Evolutionary conservation across 1,140 invertebrate species (phyloP), one percentile per base, ranked within the genome.

Genomic region (Eupeodes corollae): DNA sequence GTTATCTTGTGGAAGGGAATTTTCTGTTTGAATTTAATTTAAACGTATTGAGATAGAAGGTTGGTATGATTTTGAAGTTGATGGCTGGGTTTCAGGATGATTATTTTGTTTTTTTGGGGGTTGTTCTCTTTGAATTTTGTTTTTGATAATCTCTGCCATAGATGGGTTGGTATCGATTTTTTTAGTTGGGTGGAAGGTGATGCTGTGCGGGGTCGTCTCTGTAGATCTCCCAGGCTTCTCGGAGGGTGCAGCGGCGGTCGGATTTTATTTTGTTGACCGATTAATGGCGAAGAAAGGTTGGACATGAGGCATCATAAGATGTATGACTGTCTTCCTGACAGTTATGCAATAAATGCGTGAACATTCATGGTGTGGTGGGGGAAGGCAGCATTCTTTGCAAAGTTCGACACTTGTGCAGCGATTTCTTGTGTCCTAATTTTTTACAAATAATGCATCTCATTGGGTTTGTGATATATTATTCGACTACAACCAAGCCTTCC

Each of bases 261-360:
- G 37, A 37, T 37, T 46, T 38, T 1, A 46, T 46, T 37, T 46
- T 46, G 13, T 46, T 46, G 11, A 46, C 33, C 11, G 35, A 37
- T 10, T 37, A 5, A 11, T 37, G 35, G 3, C 15, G 13, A 3
- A 37, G 35, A 16, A 46, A 46, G 12, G 32, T 16, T 6, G 33
- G 8, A 18, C 44, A 46, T 14, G 32, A 13, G 2, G 15, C 2
- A 14, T 46, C 44, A 18, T 46, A 11, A 9, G 44, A 46, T 2
- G 32, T 18, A 16, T 46, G 44, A 11, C 8, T 13, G 1, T 46
- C 35, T 12, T 18, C n/a, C 16, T 35, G 35, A 26, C 44, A 38
- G 16, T 46, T 46, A 46, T n/a, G 11, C 44, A 46, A 34, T 37
- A 37, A 37, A 18, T 18, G 8, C 33, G 6, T 6, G 13, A 11